Conservation (phyloP, 2,888 invertebrate genomes). For the Tetropium fuscum region DNA sequence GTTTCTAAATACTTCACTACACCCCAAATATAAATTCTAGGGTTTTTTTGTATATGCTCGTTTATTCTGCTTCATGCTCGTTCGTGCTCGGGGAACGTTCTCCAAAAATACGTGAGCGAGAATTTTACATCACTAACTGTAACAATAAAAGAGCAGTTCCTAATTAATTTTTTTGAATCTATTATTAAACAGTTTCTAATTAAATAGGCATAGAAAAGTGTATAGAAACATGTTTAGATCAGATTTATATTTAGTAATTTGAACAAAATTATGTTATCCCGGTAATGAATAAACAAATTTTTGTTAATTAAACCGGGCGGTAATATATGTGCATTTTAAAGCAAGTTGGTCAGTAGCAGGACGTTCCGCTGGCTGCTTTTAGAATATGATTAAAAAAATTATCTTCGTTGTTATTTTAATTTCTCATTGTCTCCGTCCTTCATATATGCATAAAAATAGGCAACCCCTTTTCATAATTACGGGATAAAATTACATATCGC, state of each 20-base stretch:
- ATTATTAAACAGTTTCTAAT: no score
- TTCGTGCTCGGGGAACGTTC: no score
- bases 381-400: constrained; percentile 60
- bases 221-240: constrained; percentile 2
- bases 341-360: constrained; percentile 53
- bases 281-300: constrained; percentile 24
- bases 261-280: constrained; percentile 6
- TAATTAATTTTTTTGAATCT: no score
- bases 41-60: no score
- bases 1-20: no score
- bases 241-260: constrained; percentile 13
- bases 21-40: no score
- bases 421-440: constrained; percentile 58
- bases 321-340: constrained; percentile 52
- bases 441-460: constrained; percentile 51
- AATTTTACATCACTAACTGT: no score
- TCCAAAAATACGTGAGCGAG: no score
- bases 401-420: constrained; percentile 63
- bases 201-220: no score
- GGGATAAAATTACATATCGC: constrained; percentile 41
- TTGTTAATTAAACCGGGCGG: constrained; percentile 47
- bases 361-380: constrained; percentile 54
- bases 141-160: no score
- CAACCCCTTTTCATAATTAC: constrained; percentile 42
- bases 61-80: no score